Conservation (phyloP, 2,113 vertebrate species). For the Recurvirostra avosetta region DNA sequence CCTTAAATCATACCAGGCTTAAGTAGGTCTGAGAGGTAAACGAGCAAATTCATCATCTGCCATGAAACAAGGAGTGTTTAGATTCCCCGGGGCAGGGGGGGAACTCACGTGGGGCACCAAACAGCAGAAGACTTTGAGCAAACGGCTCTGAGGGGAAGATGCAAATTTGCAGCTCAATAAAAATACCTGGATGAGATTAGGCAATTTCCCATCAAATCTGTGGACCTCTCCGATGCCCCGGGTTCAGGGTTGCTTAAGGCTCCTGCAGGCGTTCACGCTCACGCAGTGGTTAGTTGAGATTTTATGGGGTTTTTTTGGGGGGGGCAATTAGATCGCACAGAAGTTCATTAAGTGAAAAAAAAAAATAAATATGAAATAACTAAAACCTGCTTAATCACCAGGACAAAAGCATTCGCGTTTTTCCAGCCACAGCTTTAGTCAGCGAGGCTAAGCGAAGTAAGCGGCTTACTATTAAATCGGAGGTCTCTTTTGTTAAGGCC, state of each 20-base stretch:
- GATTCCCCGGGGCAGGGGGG: accelerated
- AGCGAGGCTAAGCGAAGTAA: conserved; percentile 13
- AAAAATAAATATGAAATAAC: background rate
- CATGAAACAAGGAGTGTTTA: accelerated
- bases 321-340: background rate
- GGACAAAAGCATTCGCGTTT: conserved; percentile 41
- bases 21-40: background rate
- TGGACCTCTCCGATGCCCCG: background rate
- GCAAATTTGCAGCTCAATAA: background rate
- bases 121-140: background rate
- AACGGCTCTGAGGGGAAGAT: background rate
- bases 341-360: background rate
- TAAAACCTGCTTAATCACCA: conserved; percentile 35
- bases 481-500: conserved; percentile 23
- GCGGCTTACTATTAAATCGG: conserved; percentile 42
- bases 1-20: background rate
- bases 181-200: background rate
- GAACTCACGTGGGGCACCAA: background rate
- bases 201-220: background rate
- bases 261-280: background rate
- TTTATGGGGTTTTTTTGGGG: too few relatives aligned
- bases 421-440: conserved; percentile 16
- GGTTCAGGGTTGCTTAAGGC: background rate
- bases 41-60: background rate
- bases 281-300: background rate